Conservation (phyloP, 2,888 invertebrate species). For the Mamestra brassicae region DNA sequence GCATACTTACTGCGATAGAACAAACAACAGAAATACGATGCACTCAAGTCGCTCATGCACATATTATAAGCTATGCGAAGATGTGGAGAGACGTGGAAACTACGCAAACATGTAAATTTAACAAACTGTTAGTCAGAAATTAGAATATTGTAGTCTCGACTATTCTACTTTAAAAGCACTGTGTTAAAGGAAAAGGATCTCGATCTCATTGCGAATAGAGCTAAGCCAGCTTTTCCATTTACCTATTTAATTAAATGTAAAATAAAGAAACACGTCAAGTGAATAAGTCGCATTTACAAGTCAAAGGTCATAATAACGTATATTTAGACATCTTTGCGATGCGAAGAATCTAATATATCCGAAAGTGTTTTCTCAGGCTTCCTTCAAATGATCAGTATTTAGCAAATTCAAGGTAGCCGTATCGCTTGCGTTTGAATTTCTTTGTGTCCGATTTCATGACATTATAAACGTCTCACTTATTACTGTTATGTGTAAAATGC, state of each 20-base stretch:
- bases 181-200: not conserved
- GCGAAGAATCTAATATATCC: not conserved
- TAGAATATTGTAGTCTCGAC: not conserved
- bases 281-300: conserved; percentile 5
- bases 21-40: not conserved
- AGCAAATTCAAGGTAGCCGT: not conserved
- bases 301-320: not conserved
- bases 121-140: not conserved
- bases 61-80: conserved; percentile 23
- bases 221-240: not conserved
- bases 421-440: conserved; percentile 3
- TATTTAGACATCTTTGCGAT: not conserved
- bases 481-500: not conserved
- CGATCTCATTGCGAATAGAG: not conserved
- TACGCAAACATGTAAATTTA: not conserved
- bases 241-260: not conserved
- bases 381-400: conserved; percentile 2
- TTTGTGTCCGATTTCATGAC: not conserved
- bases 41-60: not conserved
- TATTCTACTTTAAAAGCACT: not conserved
- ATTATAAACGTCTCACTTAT: not conserved
- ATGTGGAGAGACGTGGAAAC: not conserved
- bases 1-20: not conserved
- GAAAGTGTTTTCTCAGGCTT: conserved; percentile 5
- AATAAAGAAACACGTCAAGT: not conserved